Conservation (phyloP, 2,797 vertebrate genomes). For the Tolypeutes matacus region DNA sequence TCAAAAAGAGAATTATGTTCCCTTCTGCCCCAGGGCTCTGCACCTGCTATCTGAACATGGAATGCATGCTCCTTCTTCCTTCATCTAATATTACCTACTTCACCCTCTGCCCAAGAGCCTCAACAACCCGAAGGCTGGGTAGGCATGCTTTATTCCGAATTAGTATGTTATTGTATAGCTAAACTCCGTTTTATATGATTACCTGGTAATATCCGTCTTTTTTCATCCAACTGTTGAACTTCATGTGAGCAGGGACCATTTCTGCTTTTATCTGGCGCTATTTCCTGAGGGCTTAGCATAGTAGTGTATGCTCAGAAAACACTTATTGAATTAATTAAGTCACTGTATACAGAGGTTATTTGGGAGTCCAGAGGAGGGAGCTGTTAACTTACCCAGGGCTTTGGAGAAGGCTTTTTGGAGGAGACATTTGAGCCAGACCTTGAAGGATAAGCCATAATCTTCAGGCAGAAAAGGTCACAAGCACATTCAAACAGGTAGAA, state of each 20-base stretch:
- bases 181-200: not conserved
- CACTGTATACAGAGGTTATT: not conserved
- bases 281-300: not conserved
- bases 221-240: not conserved
- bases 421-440: not conserved
- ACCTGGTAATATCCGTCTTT: not conserved
- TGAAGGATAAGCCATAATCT: not conserved
- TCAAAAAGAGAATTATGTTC: not conserved
- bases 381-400: too few species aligned
- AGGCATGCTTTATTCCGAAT: not conserved
- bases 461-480: not conserved
- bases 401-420: not conserved
- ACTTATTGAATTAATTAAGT: not conserved
- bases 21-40: not conserved
- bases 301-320: not conserved
- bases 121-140: not conserved
- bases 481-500: not conserved
- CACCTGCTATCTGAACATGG: not conserved
- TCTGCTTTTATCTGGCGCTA: conserved; percentile 38
- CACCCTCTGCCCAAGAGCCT: not conserved
- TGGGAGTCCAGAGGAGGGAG: not conserved
- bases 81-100: not conserved
- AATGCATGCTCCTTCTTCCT: not conserved
- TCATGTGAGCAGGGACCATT: not conserved
- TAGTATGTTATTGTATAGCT: not conserved